Conservation (phyloP, 2,797 vertebrate species). For the Neosilurus hyrtlii region DNA sequence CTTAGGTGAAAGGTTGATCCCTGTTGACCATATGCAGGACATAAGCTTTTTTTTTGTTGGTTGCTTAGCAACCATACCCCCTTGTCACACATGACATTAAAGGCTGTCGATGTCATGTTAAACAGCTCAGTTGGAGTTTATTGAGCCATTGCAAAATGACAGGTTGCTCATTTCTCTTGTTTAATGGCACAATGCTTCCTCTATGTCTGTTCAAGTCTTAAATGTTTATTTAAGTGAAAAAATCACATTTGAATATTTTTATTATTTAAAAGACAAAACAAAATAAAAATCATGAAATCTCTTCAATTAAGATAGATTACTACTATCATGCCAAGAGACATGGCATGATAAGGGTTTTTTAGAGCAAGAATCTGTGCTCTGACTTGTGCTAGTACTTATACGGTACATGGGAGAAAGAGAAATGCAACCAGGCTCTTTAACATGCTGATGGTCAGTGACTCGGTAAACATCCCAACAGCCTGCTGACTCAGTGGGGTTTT, state of each 20-base stretch:
- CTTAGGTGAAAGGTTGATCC: constrained; percentile 12
- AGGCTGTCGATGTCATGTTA: constrained; percentile 29
- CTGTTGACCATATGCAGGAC: neutral
- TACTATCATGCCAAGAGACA: constrained; percentile 14
- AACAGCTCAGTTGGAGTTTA: constrained; percentile 22
- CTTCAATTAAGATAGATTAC: constrained; percentile 24
- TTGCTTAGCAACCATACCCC: constrained; percentile 10
- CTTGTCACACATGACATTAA: neutral
- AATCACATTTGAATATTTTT: constrained; percentile 38
- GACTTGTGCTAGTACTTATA: constrained; percentile 27
- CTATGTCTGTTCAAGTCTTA: constrained; percentile 35
- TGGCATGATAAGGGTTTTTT: constrained; percentile 28
- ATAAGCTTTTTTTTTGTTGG: constrained; percentile 8
- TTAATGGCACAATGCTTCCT: constrained; percentile 52
- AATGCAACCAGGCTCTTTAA: constrained; percentile 14
- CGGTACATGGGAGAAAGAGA: constrained; percentile 8
- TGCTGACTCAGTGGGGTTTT: constrained; percentile 30
- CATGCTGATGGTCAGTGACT: neutral
- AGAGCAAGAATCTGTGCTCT: constrained; percentile 1
- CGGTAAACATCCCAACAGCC: constrained; percentile 21
- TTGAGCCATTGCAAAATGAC: constrained; percentile 18
- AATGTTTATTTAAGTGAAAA: constrained; percentile 47
- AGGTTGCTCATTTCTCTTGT: constrained; percentile 25
- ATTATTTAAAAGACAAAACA: neutral
- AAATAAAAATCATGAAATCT: constrained; percentile 6